These are phyloP conservation scores for Urocolius indicus DNA, from an alignment of 2,113 vertebrate species.

Conservation along the genomic window DNA sequence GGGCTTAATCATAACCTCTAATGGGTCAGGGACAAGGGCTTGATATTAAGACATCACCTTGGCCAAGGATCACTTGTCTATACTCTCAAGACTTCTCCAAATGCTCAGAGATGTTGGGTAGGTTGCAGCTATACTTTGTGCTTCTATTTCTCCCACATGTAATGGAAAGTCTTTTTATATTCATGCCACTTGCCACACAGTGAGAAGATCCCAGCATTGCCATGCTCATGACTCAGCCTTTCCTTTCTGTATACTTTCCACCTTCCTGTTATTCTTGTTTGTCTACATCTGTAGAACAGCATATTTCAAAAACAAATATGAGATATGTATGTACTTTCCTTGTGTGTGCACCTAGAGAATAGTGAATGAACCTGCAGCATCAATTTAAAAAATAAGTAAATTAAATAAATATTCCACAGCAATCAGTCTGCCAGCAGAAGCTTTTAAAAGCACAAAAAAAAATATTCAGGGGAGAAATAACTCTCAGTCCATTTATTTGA, in stretches of 20 bases:
- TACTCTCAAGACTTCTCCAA: background rate
- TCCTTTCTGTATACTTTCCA: background rate
- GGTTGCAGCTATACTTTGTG: background rate
- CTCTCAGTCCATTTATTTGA: conserved; percentile 28
- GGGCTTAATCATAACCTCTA: background rate
- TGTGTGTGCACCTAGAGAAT: background rate
- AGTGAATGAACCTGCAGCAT: background rate
- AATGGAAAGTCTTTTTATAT: fast-evolving
- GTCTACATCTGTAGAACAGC: background rate
- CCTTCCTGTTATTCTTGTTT: background rate
- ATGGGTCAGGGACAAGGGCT: background rate
- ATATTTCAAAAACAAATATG: background rate
- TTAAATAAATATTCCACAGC: conserved; percentile 40
- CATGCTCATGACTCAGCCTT: background rate
- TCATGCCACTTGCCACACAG: background rate
- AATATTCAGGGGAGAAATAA: conserved; percentile 42
- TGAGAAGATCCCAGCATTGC: background rate
- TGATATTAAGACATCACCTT: background rate
- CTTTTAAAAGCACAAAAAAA: background rate
- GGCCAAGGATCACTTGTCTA: background rate
- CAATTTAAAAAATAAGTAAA: conserved; percentile 47
- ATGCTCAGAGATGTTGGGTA: background rate
- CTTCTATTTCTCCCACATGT: background rate
- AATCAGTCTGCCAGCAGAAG: conserved; percentile 24
- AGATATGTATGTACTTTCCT: background rate